Evolutionary conservation across 2,797 vertebrate genomes (phyloP).

Genomic region (Acipenser transmontanus): DNA sequence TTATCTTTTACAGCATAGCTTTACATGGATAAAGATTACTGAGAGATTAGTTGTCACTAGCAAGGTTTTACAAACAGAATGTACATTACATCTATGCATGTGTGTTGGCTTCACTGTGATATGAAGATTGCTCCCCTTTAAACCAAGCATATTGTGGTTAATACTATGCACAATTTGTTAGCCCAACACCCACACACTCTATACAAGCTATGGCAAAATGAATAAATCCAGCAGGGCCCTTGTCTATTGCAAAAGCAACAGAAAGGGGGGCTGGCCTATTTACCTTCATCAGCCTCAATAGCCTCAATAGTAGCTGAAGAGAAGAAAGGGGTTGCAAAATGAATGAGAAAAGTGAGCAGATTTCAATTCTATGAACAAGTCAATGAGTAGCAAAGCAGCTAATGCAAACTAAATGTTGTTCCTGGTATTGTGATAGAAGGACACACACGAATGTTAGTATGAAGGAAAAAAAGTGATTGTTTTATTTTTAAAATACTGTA

Average conservation of each 20-base stretch:
- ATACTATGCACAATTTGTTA: conserved; percentile 83
- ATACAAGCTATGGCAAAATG: conserved; percentile 92
- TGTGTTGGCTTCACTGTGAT: conserved; percentile 18
- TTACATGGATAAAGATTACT: background rate
- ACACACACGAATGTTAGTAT: conserved; percentile 65
- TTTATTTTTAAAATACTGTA: no score
- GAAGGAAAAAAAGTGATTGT: conserved; percentile 22
- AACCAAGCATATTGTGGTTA: conserved; percentile 80
- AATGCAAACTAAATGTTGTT: conserved; percentile 71
- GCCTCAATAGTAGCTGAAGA: conserved; percentile 99
- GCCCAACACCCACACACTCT: conserved; percentile 97
- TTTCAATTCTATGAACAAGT: conserved; percentile 85
- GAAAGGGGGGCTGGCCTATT: conserved; percentile 93
- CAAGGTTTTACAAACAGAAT: background rate
- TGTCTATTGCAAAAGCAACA: conserved; percentile 89
- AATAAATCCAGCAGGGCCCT: conserved; percentile 92
- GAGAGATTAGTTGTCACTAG: background rate
- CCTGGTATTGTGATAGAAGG: conserved; percentile 64
- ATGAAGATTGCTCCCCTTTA: conserved; percentile 75
- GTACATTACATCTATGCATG: background rate
- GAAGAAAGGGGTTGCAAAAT: conserved; percentile 97
- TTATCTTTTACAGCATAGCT: background rate
- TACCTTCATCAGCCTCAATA: conserved; percentile 99
- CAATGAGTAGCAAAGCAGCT: conserved; percentile 83
- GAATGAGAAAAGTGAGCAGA: conserved; percentile 98